Base-by-base conservation (phyloP, 2,888 invertebrate species). In the Drosophila limbata region DNA sequence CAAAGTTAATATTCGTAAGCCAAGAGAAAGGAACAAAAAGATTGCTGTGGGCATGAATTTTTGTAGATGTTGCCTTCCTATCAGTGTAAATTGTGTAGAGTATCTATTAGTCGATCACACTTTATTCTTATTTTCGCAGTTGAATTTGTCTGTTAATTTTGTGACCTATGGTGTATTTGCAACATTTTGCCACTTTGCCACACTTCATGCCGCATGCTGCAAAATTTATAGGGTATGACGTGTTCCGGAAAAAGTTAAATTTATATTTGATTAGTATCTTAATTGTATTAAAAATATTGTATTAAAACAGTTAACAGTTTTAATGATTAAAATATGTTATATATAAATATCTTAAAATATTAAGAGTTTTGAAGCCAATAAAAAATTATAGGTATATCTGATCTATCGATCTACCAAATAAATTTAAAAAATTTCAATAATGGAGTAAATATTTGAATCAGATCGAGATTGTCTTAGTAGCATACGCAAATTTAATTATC, bases 151-250 rank as follows among this genome's bases (percentile, higher is more conserved):
- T 17, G 28, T 13, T 21, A 17, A 13, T 28, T 40, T 39, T 50
- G 57, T 33, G 51, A 51, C 56, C 67, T 51, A 19, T 39, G 37
- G n/a, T n/a, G n/a, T n/a, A n/a, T n/a, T 15, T 17, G 13, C 31
- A 15, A 44, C 28, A 33, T 62, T 52, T 64, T 13, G 40, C 19
- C 48, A 52, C 59, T 47, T 59, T 69, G 28, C 37, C 28, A 37
- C 19, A 44, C 31, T 21, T 51, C 6, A 48, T 37, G 17, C 69
- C 53, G 15, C 37, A 44, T 11, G 11, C n/a, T 3, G 50, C 5
- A 2, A 1, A 13, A 13, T 8, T 2, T n/a, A 9, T 48, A 0
- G 66, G 28, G 17, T 31, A 35, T 21, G 13, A 11, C 11, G 6
- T 4, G 5, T 17, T 25, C 4, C 10, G 1, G 10, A 17, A 4